These are phyloP conservation scores for Synanceia verrucosa DNA, from an alignment of 2,797 vertebrate genomes.

Conservation along the genomic window DNA sequence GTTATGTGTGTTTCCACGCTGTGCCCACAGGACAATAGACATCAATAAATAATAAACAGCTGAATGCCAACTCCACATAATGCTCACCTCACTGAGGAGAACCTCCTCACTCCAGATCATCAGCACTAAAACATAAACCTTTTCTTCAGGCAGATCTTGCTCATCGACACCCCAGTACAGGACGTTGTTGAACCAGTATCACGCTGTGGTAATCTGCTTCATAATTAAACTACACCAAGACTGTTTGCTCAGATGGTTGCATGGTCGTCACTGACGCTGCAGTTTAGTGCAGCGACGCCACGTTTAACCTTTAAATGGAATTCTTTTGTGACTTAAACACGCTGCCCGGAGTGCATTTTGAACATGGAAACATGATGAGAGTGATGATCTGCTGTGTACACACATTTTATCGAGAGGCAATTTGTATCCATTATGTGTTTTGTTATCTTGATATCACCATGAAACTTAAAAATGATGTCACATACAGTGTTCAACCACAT, in stretches of 20 bases:
- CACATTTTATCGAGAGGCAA: too few relatives aligned
- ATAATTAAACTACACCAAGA: constrained; percentile 54
- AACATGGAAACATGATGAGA: neutral
- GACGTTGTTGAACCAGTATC: constrained; percentile 6
- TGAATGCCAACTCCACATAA: constrained; percentile 52
- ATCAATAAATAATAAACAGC: constrained; percentile 70
- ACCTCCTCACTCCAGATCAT: constrained; percentile 46
- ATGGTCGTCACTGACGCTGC: constrained; percentile 47
- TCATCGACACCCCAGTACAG: constrained; percentile 4
- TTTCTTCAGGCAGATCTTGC: constrained; percentile 45
- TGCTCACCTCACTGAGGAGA: constrained; percentile 41
- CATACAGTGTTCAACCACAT: neutral
- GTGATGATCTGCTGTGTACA: rapidly evolving
- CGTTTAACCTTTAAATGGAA: constrained; percentile 59
- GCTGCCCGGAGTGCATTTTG: neutral
- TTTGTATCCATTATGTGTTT: neutral
- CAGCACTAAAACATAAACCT: constrained; percentile 58
- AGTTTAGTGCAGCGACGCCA: constrained; percentile 43
- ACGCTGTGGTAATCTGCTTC: constrained; percentile 32
- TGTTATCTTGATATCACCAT: neutral
- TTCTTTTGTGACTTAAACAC: constrained; percentile 52
- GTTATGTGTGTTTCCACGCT: constrained; percentile 63
- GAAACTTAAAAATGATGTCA: neutral
- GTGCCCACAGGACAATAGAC: constrained; percentile 55
- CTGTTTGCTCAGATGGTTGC: constrained; percentile 63